Conservation (phyloP, 2,113 vertebrate genomes). For the Lepisosteus osseus region DNA sequence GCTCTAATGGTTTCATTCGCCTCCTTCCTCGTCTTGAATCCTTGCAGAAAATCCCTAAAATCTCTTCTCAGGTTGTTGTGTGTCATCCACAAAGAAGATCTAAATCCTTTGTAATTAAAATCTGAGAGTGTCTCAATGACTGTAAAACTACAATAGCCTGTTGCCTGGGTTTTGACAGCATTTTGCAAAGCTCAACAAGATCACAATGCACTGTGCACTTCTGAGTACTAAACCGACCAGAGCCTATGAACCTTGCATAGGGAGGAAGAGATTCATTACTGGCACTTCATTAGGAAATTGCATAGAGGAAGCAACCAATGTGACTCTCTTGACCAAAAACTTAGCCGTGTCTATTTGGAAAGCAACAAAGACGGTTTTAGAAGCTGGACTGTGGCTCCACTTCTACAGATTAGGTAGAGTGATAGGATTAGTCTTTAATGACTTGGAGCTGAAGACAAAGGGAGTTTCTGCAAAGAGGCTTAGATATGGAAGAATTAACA, state of each 20-base stretch:
- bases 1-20: conserved; percentile 69
- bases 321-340: conserved; percentile 64
- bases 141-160: conserved; percentile 63
- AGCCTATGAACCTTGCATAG: conserved; percentile 59
- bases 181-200: conserved; percentile 66
- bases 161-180: conserved; percentile 77
- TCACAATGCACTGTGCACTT: conserved; percentile 64
- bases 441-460: conserved; percentile 85
- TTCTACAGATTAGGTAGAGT: conserved; percentile 94
- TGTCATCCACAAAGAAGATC: conserved; percentile 77
- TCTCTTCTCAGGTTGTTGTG: conserved; percentile 69
- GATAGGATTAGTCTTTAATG: conserved; percentile 99
- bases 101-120: conserved; percentile 80
- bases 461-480: conserved; percentile 80
- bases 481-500: conserved; percentile 99
- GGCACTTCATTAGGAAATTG: conserved; percentile 80
- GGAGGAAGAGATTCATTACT: conserved; percentile 82
- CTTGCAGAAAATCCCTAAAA: conserved; percentile 58
- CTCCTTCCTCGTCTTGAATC: conserved; percentile 67
- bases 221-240: conserved; percentile 74
- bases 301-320: conserved; percentile 58
- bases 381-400: conserved; percentile 80
- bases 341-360: conserved; percentile 76
- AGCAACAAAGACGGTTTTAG: conserved; percentile 82
- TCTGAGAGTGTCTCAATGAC: conserved; percentile 59